These are phyloP conservation scores for Myotis daubentonii DNA, from an alignment of 2,797 vertebrate genomes.

Conservation along the genomic window DNA sequence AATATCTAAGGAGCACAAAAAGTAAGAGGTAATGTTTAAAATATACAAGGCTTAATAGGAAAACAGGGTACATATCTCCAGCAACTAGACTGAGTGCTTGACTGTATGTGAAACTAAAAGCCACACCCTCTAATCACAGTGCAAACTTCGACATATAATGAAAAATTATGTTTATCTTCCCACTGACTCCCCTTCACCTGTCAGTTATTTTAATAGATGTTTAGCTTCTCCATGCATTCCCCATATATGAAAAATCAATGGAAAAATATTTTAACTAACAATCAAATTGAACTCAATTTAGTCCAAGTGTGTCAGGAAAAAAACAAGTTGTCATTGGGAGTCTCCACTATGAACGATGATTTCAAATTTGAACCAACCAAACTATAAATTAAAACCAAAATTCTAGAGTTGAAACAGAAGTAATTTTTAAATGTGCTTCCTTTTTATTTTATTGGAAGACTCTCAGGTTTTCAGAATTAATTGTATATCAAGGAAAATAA, in stretches of 20 bases:
- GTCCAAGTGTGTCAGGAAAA: not conserved
- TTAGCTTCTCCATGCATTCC: not conserved
- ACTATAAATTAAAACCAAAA: constrained; percentile 29
- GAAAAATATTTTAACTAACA: constrained; percentile 28
- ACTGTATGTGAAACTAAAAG: not conserved
- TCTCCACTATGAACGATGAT: not conserved
- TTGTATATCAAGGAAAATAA: not conserved
- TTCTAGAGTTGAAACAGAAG: not conserved
- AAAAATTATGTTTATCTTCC: not conserved
- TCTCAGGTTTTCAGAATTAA: not conserved
- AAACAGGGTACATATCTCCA: not conserved
- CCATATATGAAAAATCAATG: not conserved
- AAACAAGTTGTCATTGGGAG: not conserved
- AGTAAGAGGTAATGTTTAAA: not conserved
- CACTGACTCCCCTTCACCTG: not conserved
- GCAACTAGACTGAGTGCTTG: not conserved
- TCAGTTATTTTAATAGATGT: not conserved
- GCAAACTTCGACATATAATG: not conserved
- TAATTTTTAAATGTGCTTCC: not conserved
- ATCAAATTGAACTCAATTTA: not conserved
- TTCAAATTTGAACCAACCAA: constrained; percentile 4
- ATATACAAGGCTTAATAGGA: not conserved
- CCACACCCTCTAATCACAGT: not conserved
- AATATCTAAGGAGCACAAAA: not conserved
- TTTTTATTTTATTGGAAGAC: not conserved